Evolutionary conservation across 2,113 vertebrate species (phyloP).

Genomic region (Mionectes macconnelli): DNA sequence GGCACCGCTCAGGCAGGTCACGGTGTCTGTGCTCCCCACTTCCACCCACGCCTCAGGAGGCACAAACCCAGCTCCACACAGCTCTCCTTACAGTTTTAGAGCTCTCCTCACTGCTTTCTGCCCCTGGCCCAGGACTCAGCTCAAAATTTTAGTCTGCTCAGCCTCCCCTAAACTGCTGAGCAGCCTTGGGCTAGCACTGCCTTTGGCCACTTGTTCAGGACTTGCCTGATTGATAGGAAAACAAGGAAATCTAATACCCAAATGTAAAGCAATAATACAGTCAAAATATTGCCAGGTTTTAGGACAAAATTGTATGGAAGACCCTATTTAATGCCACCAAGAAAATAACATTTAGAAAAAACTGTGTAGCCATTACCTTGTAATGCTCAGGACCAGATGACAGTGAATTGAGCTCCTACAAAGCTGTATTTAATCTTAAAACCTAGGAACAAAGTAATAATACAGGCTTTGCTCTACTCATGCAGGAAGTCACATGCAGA

Average conservation of each 20-base stretch:
- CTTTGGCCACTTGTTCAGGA: background rate
- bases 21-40: rapidly evolving
- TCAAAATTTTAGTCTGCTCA: background rate
- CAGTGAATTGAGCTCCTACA: background rate
- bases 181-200: rapidly evolving
- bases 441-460: background rate
- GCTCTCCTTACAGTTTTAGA: background rate
- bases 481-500: background rate
- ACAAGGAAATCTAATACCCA: background rate
- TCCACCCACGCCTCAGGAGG: background rate
- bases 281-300: background rate
- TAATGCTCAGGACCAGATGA: background rate
- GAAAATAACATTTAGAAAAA: background rate
- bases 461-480: background rate
- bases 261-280: background rate
- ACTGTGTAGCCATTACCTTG: background rate
- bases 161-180: background rate
- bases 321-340: background rate
- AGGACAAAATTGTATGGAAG: background rate
- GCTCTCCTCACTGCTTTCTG: background rate
- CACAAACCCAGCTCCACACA: background rate
- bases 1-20: background rate
- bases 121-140: too few relatives aligned
- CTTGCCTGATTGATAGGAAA: background rate
- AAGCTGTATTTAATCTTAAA: background rate